Evolutionary conservation across 1,140 invertebrate genomes (phyloP).

Genomic region (Agrilus planipennis): DNA sequence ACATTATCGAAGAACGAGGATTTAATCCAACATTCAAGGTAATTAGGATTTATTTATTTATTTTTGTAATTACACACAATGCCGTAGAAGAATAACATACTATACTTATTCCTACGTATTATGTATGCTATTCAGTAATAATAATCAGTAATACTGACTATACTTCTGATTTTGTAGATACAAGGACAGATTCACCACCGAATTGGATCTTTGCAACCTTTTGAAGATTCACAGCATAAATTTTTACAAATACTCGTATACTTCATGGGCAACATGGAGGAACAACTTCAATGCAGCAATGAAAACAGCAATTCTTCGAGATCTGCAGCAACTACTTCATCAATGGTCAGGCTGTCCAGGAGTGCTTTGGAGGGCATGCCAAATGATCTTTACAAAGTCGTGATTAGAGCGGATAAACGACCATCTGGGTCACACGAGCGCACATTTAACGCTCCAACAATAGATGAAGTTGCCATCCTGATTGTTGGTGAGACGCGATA

Average conservation of each 20-base stretch:
- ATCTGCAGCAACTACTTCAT: slow-evolving; percentile 30
- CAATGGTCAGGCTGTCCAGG: slow-evolving; percentile 31
- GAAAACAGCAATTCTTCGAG: slow-evolving; percentile 27
- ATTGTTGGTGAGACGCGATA: slow-evolving; percentile 34
- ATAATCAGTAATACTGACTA: too few species aligned
- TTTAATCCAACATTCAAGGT: too few species aligned
- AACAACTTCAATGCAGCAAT: slow-evolving; percentile 29
- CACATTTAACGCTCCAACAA: slow-evolving; percentile 24
- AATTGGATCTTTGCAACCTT: too few species aligned
- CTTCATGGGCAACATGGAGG: slow-evolving; percentile 31
- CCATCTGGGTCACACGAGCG: slow-evolving; percentile 4
- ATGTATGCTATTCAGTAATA: too few species aligned
- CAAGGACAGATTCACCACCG: slow-evolving; percentile 25
- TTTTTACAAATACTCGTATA: too few species aligned
- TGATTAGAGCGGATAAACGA: slow-evolving; percentile 6
- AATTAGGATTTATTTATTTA: too few species aligned
- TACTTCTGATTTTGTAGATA: too few species aligned
- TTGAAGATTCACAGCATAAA: too few species aligned
- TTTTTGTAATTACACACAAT: too few species aligned
- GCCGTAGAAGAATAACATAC: too few species aligned
- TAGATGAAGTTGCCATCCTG: slow-evolving; percentile 20
- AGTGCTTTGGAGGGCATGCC: slow-evolving; percentile 22
- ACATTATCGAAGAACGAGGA: too few species aligned
- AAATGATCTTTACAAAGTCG: slow-evolving; percentile 2
- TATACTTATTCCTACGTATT: too few species aligned